A percentile compares a stretch with the other conserved stretches of the same genome.
These are phyloP conservation scores for Chouioia cunea DNA, from an alignment of 2,888 invertebrate species.

Conservation along the genomic window DNA sequence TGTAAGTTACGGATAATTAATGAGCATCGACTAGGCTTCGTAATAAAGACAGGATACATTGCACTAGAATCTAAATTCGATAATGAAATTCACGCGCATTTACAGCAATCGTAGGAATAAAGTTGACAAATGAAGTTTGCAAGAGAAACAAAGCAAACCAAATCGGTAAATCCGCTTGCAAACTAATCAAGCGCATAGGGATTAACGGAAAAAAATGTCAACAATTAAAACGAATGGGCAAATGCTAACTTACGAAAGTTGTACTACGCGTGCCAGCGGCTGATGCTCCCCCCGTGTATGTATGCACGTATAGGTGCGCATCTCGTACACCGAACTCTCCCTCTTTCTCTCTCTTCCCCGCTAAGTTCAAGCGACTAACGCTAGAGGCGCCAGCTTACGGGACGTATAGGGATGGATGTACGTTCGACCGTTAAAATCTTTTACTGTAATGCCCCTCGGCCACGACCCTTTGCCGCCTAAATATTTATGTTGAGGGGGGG, in stretches of 20 bases:
- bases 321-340: background rate
- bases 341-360: background rate
- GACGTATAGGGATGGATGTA: background rate
- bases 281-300: constrained; percentile 2
- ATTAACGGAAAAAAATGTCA: constrained; percentile 1
- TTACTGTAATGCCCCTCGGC: too few species aligned
- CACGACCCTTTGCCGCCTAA: too few species aligned
- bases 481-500: background rate
- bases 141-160: background rate
- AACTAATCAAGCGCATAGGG: background rate
- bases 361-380: constrained; percentile 9
- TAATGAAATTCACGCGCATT: too few species aligned
- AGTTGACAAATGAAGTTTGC: background rate
- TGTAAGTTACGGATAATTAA: too few species aligned
- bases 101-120: background rate
- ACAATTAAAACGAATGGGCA: constrained; percentile 19
- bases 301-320: background rate
- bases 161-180: too few species aligned
- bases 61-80: too few species aligned
- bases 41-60: too few species aligned
- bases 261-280: too few species aligned
- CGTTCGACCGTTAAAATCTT: too few species aligned
- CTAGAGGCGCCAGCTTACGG: constrained; percentile 38
- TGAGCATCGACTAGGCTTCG: too few species aligned
- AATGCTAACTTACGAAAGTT: constrained; percentile 38